A percentile compares a stretch with the other conserved stretches of the same genome.
These are phyloP conservation scores for Palythoa grandis DNA, from an alignment of 92 coral and sea anemone genomes.

Conservation along the genomic window DNA sequence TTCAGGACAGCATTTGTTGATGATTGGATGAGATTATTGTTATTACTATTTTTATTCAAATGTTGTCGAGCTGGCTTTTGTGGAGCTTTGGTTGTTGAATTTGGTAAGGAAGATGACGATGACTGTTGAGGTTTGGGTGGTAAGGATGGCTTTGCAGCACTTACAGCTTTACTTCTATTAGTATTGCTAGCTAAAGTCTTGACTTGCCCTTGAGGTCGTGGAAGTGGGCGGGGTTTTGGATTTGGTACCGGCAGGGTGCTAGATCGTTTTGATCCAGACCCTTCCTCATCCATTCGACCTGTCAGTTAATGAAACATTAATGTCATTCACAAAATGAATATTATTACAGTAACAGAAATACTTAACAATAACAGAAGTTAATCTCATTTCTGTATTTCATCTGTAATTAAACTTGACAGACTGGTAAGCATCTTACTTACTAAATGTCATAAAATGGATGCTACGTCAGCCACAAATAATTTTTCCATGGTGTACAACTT, in stretches of 20 bases:
- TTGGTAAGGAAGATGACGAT: slow-evolving; percentile 8
- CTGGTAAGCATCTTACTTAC: too few species aligned
- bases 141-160: slow-evolving; percentile 9
- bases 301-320: not conserved
- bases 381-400: too few species aligned
- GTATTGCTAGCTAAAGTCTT: slow-evolving; percentile 29
- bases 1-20: not conserved
- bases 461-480: too few species aligned
- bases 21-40: not conserved
- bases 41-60: slow-evolving; percentile 21
- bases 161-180: slow-evolving; percentile 1
- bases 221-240: slow-evolving; percentile 77
- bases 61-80: slow-evolving; percentile 23
- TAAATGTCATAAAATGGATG: too few species aligned
- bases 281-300: slow-evolving; percentile 44
- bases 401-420: too few species aligned
- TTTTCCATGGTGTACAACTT: too few species aligned
- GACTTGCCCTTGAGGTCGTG: slow-evolving; percentile 59
- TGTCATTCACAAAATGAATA: not conserved
- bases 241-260: slow-evolving; percentile 51
- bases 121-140: slow-evolving; percentile 34
- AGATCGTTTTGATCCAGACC: slow-evolving; percentile 46
- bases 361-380: too few species aligned
- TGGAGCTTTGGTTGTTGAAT: not conserved
- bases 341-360: not conserved